Conservation (phyloP, 2,888 invertebrate genomes). For the Melikaiella ostensackeni region DNA sequence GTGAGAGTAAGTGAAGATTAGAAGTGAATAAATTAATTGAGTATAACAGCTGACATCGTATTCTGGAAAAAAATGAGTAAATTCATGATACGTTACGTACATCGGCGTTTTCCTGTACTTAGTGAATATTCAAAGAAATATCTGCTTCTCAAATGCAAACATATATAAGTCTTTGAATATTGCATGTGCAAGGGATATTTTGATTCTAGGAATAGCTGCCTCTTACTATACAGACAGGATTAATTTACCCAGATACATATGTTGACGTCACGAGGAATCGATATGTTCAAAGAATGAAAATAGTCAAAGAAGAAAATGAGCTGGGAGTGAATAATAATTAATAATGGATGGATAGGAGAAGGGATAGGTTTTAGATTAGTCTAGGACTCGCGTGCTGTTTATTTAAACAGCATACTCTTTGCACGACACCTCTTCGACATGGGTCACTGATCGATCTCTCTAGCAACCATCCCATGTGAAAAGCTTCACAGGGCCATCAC, state of each 20-base stretch:
- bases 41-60: not conserved
- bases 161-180: constrained; percentile 63
- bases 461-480: too few species aligned
- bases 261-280: constrained; percentile 36
- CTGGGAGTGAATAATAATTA: too few species aligned
- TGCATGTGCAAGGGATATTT: constrained; percentile 62
- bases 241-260: constrained; percentile 36
- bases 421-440: too few species aligned
- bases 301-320: constrained; percentile 8
- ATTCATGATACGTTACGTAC: constrained; percentile 44
- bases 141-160: constrained; percentile 47
- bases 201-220: constrained; percentile 55
- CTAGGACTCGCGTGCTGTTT: too few species aligned
- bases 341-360: too few species aligned
- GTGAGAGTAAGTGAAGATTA: too few species aligned
- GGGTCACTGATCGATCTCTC: too few species aligned
- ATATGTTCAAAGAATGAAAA: constrained; percentile 37
- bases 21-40: too few species aligned
- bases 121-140: constrained; percentile 39
- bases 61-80: constrained; percentile 50
- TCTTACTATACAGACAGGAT: constrained; percentile 32
- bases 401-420: too few species aligned
- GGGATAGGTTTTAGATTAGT: too few species aligned
- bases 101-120: constrained; percentile 46
- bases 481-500: too few species aligned